Base-by-base conservation (phyloP, 2,113 vertebrate genomes). In the Siniperca knerii region DNA sequence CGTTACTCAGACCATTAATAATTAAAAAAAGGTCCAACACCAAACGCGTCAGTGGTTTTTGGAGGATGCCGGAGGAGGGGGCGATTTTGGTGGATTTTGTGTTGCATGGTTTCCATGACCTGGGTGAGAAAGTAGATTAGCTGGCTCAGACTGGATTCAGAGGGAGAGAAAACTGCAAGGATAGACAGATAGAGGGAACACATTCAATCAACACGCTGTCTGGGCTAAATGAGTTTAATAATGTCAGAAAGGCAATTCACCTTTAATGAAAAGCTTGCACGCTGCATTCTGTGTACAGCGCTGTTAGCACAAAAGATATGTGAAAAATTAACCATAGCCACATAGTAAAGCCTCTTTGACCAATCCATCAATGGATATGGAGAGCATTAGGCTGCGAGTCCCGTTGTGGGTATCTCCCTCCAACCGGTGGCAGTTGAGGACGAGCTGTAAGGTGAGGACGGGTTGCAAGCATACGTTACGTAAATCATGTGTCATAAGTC, bases 1-100 rank as follows among this genome's bases (percentile, higher is more conserved):
- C 78, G 40, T 81, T 84, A 85, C 81, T 88, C 67, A 85, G 69
- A 76, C 37, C 75, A 91, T 92, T 67, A 90, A 94, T 87, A 89
- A 91, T 87, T 87, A 50, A 80, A 23, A 69, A 78, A 78, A 75
- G 35, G 72, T 29, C 48, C 61, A 33, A 70, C 69, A 77, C 72
- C 58, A 77, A 81, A 71, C 0, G 12, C 50, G 0, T 85, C 62
- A 77, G 68, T 74, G 61, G 8, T 82, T 91, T 89, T 73, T 62
- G 16, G 60, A 76, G 61, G 57, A 33, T 46, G 66, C 35, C 13
- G 25, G 21, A 4, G 44, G 12, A 13, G n/a, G 11, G 4, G 55
- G 80, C 0, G 18, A 42, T 40, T 78, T 75, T 58, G 61, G 85
- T 29, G n/a, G 74, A 60, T 87, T 92, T 88, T 74, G 33, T 79